Conservation (phyloP, 2,888 invertebrate genomes). For the Melanargia galathea region DNA sequence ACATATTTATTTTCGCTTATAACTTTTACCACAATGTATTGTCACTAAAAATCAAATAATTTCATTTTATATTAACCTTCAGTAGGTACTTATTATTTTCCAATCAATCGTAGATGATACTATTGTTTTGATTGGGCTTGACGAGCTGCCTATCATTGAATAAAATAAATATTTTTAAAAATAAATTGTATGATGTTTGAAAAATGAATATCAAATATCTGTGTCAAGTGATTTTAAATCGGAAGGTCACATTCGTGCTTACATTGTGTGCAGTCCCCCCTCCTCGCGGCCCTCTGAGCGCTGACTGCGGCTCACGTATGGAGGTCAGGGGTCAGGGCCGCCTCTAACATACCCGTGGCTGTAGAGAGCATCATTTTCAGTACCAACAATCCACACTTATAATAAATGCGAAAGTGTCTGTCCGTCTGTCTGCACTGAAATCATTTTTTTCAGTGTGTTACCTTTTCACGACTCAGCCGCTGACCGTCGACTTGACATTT, state of each 20-base stretch:
- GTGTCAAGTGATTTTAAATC: conserved; percentile 6
- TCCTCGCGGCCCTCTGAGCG: neutral
- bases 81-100: too few relatives aligned
- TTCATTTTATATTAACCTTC: too few relatives aligned
- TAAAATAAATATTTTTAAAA: too few relatives aligned
- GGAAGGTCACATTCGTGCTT: conserved; percentile 6
- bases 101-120: too few relatives aligned
- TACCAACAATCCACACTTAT: neutral
- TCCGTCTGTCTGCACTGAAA: neutral
- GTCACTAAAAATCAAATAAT: too few relatives aligned
- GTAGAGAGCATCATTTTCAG: neutral
- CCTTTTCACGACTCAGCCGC: too few relatives aligned
- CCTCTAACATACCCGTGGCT: neutral
- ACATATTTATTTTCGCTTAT: too few relatives aligned
- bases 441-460: neutral
- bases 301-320: neutral
- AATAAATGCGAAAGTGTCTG: neutral
- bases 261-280: neutral
- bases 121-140: too few relatives aligned
- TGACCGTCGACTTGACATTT: too few relatives aligned
- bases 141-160: too few relatives aligned
- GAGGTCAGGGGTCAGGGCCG: neutral
- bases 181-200: neutral
- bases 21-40: too few relatives aligned
- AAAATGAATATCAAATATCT: neutral